Base-by-base conservation (phyloP, 2,113 vertebrate species). In the Thalassarche chlororhynchos region DNA sequence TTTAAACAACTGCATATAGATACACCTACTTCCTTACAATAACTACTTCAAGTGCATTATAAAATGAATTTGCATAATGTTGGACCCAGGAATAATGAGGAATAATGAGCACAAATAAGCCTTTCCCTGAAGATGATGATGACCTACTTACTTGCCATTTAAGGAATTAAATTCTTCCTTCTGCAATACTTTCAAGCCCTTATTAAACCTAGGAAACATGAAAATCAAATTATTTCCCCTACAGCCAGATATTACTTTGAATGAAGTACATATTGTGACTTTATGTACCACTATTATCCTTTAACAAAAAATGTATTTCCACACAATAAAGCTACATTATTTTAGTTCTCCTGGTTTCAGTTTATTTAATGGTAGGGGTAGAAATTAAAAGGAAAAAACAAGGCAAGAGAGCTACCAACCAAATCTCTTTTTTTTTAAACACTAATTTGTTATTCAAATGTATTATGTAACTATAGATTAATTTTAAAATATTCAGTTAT, bases 131-230 rank as follows among this genome's bases (percentile, higher is more conserved):
- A 96, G 91, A 97, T 90, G 78, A 90, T 28, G 38, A 96, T 93
- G 94, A 96, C 96, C 95, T 97, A 96, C 87, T 97, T 97, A 89
- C 10, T 95, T 93, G 54, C 26, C 58, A 88, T 94, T 95, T 91
- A 83, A 93, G 29, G 66, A 95, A 93, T 62, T 91, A 80, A 95
- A 89, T 88, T 82, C 31, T 64, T 86, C 71, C 80, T 79, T 90
- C 74, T 86, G 47, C 29, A 93, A 40, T 80, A 68, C 21, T 74
- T 90, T 86, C 60, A 94, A 94, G 83, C 26, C 20, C n/a, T 87
- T 82, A 74, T 52, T 77, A 94, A 91, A 65, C 26, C 32, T 19
- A 87, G 32, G 46, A 96, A 95, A 94, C 29, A 83, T 6, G 49
- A 94, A 80, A 96, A 82, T 66, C 49, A 72, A 40, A 58, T 83